Conservation (phyloP, 2,113 vertebrate genomes). For the Alectura lathami region DNA sequence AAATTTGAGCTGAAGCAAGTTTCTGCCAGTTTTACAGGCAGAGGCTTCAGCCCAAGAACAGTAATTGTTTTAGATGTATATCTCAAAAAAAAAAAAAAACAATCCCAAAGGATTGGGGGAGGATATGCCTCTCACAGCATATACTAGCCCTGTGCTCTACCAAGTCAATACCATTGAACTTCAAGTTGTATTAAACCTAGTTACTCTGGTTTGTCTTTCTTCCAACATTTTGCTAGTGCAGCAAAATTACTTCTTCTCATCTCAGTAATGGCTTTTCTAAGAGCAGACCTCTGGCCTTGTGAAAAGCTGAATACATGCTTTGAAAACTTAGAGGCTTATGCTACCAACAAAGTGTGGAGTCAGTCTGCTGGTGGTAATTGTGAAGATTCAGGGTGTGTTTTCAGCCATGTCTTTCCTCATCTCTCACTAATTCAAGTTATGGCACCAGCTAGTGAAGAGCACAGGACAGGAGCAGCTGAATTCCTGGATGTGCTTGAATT, state of each 20-base stretch:
- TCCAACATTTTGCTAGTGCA: background rate
- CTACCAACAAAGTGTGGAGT: background rate
- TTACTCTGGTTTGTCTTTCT: background rate
- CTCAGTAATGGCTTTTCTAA: background rate
- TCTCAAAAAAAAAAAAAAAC: slow-evolving; percentile 1
- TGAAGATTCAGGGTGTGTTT: background rate
- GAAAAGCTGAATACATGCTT: background rate
- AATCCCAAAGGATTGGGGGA: background rate
- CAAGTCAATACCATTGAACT: background rate
- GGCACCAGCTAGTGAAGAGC: background rate
- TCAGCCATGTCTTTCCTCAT: background rate
- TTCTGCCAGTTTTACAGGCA: slow-evolving; percentile 4
- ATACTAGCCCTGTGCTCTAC: background rate
- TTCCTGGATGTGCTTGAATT: background rate
- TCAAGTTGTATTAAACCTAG: background rate
- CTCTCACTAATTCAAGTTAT: background rate
- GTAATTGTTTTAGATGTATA: background rate
- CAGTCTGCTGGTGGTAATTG: background rate
- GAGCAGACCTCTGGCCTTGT: background rate
- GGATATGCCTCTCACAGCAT: background rate
- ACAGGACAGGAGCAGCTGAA: background rate
- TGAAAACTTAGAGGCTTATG: background rate
- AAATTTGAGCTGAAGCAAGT: background rate
- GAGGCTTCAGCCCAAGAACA: background rate
- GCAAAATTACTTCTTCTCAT: background rate